Conservation (phyloP, 1,140 invertebrate genomes). For the Papilio aristodemus region DNA sequence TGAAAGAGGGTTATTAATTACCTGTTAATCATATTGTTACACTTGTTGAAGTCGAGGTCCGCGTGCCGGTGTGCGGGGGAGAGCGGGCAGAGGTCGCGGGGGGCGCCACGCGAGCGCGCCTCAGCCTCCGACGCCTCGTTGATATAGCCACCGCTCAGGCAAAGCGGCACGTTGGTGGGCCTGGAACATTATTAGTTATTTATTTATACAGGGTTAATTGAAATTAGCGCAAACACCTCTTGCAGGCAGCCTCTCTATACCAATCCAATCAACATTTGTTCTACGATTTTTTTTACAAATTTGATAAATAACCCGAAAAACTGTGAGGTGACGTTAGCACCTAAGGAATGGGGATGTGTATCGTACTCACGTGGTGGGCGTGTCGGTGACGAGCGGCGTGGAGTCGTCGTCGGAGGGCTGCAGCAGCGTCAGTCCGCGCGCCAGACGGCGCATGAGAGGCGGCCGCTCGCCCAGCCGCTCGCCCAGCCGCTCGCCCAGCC, state of each 20-base stretch:
- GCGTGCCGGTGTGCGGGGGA: slow-evolving; percentile 53
- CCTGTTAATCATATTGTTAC: slow-evolving; percentile 69
- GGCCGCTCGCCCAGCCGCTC: slow-evolving; percentile 89
- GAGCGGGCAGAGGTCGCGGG: slow-evolving; percentile 45
- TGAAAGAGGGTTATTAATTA: too few relatives aligned
- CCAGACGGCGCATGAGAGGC: slow-evolving; percentile 89
- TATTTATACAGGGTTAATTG: too few relatives aligned
- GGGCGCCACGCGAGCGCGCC: slow-evolving; percentile 62
- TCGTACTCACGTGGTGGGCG: slow-evolving; percentile 74
- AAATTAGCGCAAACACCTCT: too few relatives aligned
- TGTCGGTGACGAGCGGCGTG: slow-evolving; percentile 76
- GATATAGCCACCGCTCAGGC: slow-evolving; percentile 86
- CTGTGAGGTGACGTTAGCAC: too few relatives aligned
- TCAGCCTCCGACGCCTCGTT: slow-evolving; percentile 85
- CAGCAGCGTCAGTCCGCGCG: slow-evolving; percentile 83
- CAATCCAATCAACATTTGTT: too few relatives aligned
- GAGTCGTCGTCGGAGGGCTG: slow-evolving; percentile 78
- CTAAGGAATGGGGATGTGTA: too few relatives aligned
- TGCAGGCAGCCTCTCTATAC: too few relatives aligned
- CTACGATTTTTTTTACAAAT: too few relatives aligned
- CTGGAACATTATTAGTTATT: slow-evolving; percentile 54
- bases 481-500: slow-evolving; percentile 88
- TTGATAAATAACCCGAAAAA: too few relatives aligned
- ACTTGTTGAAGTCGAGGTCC: slow-evolving; percentile 64
- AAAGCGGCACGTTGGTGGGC: slow-evolving; percentile 83